Base-by-base conservation (phyloP, 2,797 vertebrate genomes). In the Sebastes steindachneri region DNA sequence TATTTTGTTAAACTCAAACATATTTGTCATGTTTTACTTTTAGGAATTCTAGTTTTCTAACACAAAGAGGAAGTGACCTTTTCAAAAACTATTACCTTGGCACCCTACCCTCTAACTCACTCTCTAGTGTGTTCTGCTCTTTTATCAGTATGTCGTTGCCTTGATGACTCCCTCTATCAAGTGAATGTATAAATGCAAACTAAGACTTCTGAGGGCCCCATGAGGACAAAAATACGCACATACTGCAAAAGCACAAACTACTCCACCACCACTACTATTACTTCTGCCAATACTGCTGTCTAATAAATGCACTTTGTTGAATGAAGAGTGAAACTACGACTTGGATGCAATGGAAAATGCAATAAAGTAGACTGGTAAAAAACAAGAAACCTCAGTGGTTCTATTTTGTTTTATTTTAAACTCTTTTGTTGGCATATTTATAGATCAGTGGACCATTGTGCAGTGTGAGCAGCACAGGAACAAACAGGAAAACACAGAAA, bases 301-400 rank as follows among this genome's bases (percentile, higher is more conserved):
- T 75, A 80, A 90, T 89, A 64, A 90, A 91, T 94, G 93, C 92
- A 95, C 93, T 95, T 95, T 95, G 87, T 91, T 91, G 80, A 91
- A 91, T 89, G 75, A 91, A 87, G 73, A 87, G 51, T 80, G 41
- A 92, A 82, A 84, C 79, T 85, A 71, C 75, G 84, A 87, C 65
- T 76, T 85, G 45, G 82, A 88, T 90, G 83, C 63, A 85, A 75
- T 73, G 21, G 59, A 80, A 89, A 87, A 87, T 87, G 77, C 73
- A 95, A 92, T 95, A 94, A 96, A 95, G 37, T 84, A 75, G 53
- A 93, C 79, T 84, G 75, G 29, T 85, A 66, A 68, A 69, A 78
- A 53, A 88, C 60, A 74, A 48, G 5, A 55, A 21, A 19, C 1
- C 4, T 31, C 9, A 25, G 45, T 29, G 64, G 17, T 28, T 77